Evolutionary conservation across 2,888 invertebrate species (phyloP).

Genomic region (Nasonovia ribisnigri): DNA sequence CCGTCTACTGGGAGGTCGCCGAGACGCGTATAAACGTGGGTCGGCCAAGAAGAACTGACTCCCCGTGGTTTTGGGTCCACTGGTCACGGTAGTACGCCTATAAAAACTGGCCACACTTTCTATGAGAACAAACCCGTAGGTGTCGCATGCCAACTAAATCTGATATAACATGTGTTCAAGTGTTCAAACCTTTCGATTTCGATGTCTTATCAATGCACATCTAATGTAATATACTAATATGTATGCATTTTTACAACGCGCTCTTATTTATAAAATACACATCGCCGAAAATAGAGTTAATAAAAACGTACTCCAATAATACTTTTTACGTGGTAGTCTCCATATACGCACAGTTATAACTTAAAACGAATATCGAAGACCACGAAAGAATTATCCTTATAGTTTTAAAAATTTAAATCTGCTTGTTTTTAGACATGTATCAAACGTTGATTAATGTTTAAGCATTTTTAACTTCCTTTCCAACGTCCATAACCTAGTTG

Average conservation of each 20-base stretch:
- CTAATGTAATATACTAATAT: background rate
- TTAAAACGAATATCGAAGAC: background rate
- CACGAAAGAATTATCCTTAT: background rate
- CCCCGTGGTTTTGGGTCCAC: slow-evolving; percentile 41
- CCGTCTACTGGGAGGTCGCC: slow-evolving; percentile 16
- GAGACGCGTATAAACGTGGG: background rate
- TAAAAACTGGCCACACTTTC: slow-evolving; percentile 42
- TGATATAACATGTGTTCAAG: background rate
- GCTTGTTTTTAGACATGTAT: background rate
- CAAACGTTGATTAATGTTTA: background rate
- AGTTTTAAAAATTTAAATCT: background rate
- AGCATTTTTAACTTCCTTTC: slow-evolving; percentile 5
- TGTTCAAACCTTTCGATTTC: background rate
- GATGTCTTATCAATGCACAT: slow-evolving; percentile 14
- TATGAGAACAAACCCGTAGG: slow-evolving; percentile 41
- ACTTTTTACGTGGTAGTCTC: background rate
- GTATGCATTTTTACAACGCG: background rate
- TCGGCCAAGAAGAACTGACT: slow-evolving; percentile 19
- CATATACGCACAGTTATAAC: background rate
- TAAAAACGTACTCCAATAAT: background rate
- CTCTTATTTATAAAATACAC: background rate
- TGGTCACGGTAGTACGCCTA: slow-evolving; percentile 29
- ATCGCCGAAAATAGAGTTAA: background rate
- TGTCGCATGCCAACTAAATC: slow-evolving; percentile 31
- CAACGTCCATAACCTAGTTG: slow-evolving; percentile 32